phyloP scores from a whole-genome alignment of 2,888 invertebrate species.

The Trissolcus japonicus region DNA sequence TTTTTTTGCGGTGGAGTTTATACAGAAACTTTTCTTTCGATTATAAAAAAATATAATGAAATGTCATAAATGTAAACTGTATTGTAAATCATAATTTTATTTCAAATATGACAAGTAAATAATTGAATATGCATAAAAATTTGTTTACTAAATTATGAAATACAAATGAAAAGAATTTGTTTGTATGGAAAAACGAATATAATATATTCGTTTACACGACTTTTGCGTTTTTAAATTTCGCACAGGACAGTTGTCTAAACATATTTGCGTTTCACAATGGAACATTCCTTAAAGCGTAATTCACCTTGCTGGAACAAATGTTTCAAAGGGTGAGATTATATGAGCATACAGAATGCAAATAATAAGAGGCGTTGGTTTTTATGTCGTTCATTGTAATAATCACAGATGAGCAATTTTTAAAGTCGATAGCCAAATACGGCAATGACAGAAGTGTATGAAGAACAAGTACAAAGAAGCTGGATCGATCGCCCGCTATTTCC shows the following conservation, averaged over 20 bases:
- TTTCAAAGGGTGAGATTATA: background rate
- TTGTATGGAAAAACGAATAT: too few species aligned
- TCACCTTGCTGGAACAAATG: background rate
- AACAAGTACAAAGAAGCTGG: constrained; percentile 62
- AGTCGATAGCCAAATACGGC: constrained; percentile 49
- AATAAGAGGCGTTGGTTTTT: background rate
- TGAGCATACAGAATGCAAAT: background rate
- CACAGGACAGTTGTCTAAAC: background rate
- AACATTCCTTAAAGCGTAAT: constrained; percentile 8
- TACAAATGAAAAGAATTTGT: background rate
- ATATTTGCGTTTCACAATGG: constrained; percentile 7
- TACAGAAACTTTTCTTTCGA: too few species aligned
- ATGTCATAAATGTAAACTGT: background rate
- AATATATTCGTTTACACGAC: too few species aligned
- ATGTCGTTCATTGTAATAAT: background rate
- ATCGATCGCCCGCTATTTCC: constrained; percentile 65
- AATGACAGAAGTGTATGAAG: constrained; percentile 53
- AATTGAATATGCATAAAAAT: background rate
- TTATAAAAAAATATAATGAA: background rate
- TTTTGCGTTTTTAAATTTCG: too few species aligned
- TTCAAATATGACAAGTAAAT: background rate
- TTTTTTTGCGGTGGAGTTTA: too few species aligned
- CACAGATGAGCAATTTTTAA: constrained; percentile 41
- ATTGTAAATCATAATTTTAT: background rate
- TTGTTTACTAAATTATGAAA: background rate